Conservation (phyloP, 2,113 vertebrate species). For the Albula goreensis region DNA sequence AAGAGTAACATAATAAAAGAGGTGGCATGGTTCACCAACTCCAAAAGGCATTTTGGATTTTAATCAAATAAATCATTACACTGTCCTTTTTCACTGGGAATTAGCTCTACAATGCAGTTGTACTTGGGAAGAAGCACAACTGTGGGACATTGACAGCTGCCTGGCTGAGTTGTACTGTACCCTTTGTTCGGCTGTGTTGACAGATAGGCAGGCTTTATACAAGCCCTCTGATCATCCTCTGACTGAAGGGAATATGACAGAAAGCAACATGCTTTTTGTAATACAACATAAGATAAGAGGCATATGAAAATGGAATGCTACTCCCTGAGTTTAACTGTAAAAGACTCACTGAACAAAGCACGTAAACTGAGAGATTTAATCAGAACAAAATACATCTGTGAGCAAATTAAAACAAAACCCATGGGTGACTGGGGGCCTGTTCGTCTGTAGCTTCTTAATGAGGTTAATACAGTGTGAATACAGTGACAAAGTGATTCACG, state of each 20-base stretch:
- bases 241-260: background rate
- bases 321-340: background rate
- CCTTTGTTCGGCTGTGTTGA: background rate
- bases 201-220: background rate
- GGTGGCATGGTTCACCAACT: slow-evolving; percentile 35
- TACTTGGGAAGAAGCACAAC: background rate
- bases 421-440: background rate
- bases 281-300: background rate
- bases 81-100: background rate
- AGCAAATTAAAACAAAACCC: slow-evolving; percentile 31
- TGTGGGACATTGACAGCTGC: background rate
- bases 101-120: background rate
- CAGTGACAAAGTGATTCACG: slow-evolving; percentile 1
- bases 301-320: background rate
- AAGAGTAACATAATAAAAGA: slow-evolving; percentile 24
- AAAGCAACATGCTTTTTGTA: background rate
- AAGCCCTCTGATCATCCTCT: background rate
- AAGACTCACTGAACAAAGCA: background rate
- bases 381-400: slow-evolving; percentile 36
- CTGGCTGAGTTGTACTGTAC: background rate
- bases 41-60: slow-evolving; percentile 14
- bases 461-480: background rate
- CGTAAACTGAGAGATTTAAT: slow-evolving; percentile 5
- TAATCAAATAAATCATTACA: slow-evolving; percentile 27
- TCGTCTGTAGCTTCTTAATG: background rate